Evolutionary conservation across 2,113 vertebrate species (phyloP).

Genomic region (Ardeotis arabs): DNA sequence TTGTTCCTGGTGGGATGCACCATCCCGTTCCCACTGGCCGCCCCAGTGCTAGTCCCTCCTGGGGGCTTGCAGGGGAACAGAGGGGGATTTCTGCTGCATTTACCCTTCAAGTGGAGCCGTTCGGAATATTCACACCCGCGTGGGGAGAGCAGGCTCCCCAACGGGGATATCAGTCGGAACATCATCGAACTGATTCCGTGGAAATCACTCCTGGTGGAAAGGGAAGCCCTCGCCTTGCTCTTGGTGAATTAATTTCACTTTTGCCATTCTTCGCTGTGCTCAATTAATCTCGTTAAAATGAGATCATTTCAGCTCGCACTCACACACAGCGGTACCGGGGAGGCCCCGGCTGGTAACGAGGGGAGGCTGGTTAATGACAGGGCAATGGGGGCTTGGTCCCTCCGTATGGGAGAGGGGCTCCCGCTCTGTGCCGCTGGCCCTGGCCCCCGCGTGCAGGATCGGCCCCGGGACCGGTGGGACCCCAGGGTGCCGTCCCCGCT

Average conservation of each 20-base stretch:
- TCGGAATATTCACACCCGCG: fast-evolving
- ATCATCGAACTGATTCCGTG: conserved; percentile 28
- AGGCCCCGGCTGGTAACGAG: neutral
- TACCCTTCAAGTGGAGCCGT: fast-evolving
- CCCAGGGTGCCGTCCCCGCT: fast-evolving
- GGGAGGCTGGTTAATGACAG: neutral
- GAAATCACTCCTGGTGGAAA: conserved; percentile 35
- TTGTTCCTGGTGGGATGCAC: too few species aligned
- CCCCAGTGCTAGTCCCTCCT: neutral
- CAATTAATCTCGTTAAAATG: conserved; percentile 17
- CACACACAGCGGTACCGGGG: fast-evolving
- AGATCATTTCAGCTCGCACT: neutral
- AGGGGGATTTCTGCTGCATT: neutral
- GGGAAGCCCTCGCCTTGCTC: conserved; percentile 42
- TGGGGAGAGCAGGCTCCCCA: neutral
- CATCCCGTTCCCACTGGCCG: neutral
- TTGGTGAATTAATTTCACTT: neutral
- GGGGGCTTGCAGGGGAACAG: neutral
- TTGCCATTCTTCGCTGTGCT: neutral
- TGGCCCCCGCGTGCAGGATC: fast-evolving
- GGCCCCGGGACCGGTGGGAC: fast-evolving
- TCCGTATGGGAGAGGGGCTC: neutral
- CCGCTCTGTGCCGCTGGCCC: fast-evolving
- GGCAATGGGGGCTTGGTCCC: neutral
- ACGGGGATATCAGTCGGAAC: neutral